These are phyloP conservation scores for Lepas anatifera DNA, from an alignment of 2,888 invertebrate genomes.

Conservation along the genomic window DNA sequence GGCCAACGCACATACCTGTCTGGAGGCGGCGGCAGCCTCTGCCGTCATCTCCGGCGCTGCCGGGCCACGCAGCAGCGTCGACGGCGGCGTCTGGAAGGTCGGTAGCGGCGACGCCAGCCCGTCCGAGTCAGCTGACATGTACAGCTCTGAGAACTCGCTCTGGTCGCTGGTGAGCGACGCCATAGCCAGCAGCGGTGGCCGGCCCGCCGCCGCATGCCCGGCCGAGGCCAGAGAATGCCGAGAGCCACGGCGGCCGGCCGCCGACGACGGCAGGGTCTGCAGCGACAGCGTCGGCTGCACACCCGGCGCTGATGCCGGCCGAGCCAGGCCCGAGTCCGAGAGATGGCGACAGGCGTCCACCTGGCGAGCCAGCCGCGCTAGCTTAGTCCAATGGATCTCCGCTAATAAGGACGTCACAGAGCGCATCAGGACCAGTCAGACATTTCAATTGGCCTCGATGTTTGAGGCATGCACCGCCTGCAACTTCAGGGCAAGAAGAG, in stretches of 20 bases:
- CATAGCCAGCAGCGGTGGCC: neutral
- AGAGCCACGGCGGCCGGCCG: neutral
- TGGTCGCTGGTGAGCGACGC: neutral
- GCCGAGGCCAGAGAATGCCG: neutral
- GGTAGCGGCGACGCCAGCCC: conserved; percentile 1
- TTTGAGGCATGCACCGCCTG: too few species aligned
- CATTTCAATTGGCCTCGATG: too few species aligned
- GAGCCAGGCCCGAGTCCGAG: neutral
- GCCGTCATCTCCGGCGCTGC: too few species aligned
- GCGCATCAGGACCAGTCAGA: too few species aligned
- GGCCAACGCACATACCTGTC: too few species aligned
- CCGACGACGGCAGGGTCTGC: neutral
- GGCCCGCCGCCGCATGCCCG: neutral
- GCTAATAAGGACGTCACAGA: too few species aligned
- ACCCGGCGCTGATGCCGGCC: neutral
- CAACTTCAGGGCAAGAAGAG: too few species aligned
- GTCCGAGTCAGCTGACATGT: conserved; percentile 2
- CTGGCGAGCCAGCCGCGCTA: neutral
- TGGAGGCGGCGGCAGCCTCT: too few species aligned
- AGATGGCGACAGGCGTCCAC: neutral
- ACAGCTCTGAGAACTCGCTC: neutral
- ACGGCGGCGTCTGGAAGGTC: neutral
- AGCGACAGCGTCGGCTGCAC: neutral
- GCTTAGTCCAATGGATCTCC: too few species aligned
- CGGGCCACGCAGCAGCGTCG: neutral